Percentiles rank a stretch among this genome's conserved stretches.
These are phyloP conservation scores for Xanthorhoe designata DNA, from an alignment of 2,888 invertebrate species.

Conservation along the genomic window DNA sequence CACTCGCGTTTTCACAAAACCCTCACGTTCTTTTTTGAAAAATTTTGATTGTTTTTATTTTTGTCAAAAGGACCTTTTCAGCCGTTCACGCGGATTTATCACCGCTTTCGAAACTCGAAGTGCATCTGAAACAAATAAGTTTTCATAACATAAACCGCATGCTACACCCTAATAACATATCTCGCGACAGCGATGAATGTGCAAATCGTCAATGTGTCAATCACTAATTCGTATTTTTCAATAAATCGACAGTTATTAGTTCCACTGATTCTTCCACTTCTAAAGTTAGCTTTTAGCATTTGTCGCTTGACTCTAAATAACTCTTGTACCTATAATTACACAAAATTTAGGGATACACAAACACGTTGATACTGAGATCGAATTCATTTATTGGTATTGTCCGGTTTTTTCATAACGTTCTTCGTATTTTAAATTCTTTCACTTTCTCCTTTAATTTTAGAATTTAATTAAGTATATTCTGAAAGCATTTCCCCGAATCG, in stretches of 20 bases:
- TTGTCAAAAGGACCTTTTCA: constrained; percentile 38
- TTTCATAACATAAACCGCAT: not conserved
- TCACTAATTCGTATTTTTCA: too few relatives aligned
- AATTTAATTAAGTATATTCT: constrained; percentile 47
- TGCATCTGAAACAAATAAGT: constrained; percentile 66
- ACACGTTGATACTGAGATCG: not conserved
- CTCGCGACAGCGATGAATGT: too few relatives aligned
- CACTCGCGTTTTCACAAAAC: constrained; percentile 22
- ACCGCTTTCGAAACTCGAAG: constrained; percentile 43
- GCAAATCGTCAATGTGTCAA: too few relatives aligned
- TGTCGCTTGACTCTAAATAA: too few relatives aligned
- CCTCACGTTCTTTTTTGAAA: constrained; percentile 46
- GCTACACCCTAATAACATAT: too few relatives aligned
- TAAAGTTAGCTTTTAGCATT: not conserved
- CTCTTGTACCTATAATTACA: not conserved
- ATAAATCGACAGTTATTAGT: too few relatives aligned
- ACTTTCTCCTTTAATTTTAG: constrained; percentile 22
- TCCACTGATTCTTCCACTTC: too few relatives aligned
- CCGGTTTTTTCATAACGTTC: constrained; percentile 6
- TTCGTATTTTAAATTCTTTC: constrained; percentile 6
- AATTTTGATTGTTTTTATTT: constrained; percentile 37
- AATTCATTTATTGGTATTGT: not conserved
- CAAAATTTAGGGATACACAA: not conserved
- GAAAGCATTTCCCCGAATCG: constrained; percentile 53
- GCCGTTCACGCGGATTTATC: constrained; percentile 43